These are phyloP conservation scores for Chrysomela aeneicollis DNA, from an alignment of 2,888 invertebrate species.

Conservation along the genomic window DNA sequence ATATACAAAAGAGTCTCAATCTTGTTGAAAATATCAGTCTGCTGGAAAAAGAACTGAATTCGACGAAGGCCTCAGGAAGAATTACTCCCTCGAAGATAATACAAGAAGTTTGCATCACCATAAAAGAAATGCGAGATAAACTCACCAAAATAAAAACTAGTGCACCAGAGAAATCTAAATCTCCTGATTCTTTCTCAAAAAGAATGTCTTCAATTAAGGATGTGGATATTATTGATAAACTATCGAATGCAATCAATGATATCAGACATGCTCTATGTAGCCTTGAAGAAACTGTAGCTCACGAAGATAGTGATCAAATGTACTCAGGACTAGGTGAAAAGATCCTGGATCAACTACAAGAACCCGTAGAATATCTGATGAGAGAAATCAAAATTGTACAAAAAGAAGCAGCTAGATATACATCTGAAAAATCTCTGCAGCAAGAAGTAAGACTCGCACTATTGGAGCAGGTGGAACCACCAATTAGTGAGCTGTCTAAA, in stretches of 20 bases:
- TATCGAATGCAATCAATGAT: slow-evolving; percentile 58
- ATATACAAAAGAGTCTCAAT: slow-evolving; percentile 66
- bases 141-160: slow-evolving; percentile 56
- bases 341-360: slow-evolving; percentile 52
- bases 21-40: slow-evolving; percentile 64
- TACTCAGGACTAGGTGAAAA: slow-evolving; percentile 46
- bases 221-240: slow-evolving; percentile 39
- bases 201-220: slow-evolving; percentile 35
- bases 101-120: slow-evolving; percentile 64
- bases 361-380: slow-evolving; percentile 51
- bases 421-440: slow-evolving; percentile 53
- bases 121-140: slow-evolving; percentile 68
- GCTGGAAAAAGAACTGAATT: slow-evolving; percentile 60
- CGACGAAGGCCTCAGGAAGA: slow-evolving; percentile 55
- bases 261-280: slow-evolving; percentile 60
- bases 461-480: slow-evolving; percentile 70
- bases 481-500: slow-evolving; percentile 69
- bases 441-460: slow-evolving; percentile 65
- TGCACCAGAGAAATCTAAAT: slow-evolving; percentile 47
- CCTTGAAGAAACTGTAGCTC: slow-evolving; percentile 44
- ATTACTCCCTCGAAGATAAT: slow-evolving; percentile 60
- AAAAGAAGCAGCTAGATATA: slow-evolving; percentile 53
- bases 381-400: slow-evolving; percentile 54
- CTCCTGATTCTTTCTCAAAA: slow-evolving; percentile 52
- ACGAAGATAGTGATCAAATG: slow-evolving; percentile 46